Base-by-base conservation (phyloP, 2,113 vertebrate species). In the Rhipidura dahli region DNA sequence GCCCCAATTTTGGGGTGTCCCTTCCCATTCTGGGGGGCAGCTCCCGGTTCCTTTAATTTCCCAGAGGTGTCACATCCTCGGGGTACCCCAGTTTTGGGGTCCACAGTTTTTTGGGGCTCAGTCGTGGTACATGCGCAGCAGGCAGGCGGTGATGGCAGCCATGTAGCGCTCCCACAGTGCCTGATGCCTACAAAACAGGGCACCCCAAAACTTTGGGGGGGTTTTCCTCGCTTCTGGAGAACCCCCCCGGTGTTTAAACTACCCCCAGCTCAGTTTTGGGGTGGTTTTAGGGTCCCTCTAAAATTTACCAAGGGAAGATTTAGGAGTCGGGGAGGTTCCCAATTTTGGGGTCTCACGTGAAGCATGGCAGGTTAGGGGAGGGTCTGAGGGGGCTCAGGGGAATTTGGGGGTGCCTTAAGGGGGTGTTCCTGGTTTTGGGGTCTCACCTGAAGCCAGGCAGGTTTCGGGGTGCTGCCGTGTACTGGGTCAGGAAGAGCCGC, bases 1-100 rank as follows among this genome's bases (percentile, higher is more conserved):
- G 13, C 30, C 18, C 30, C 30, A 7, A 27, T n/a, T 50, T 27
- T 21, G 30, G 45, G 18, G 37, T 21, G 9, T 27, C 10, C 28
- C 16, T 26, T 13, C 13, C 28, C 7, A 3, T 61, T 39, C 11
- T 9, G 5, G 23, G 19, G 11, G 30, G 18, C 57, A 40, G 28
- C 21, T 49, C 30, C 45, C 2, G 0, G 8, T 10, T 40, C 13
- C 45, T 63, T 33, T 7, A 0, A 12, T 50, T n/a, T n/a, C 47
- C 47, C 23, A 51, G 44, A 30, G 45, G 28, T 13, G 13, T 13
- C 17, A 0, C 75, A 16, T 40, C 16, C 16, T 20, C 3, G 6
- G 28, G 22, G 31, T 17, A 16, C 13, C n/a, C 16, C 5, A 1
- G 14, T 12, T 11, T 15, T 35, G n/a, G 56, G n/a, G n/a, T 23